Conservation (phyloP, 2,113 vertebrate species). For the Tangachromis dhanisi region DNA sequence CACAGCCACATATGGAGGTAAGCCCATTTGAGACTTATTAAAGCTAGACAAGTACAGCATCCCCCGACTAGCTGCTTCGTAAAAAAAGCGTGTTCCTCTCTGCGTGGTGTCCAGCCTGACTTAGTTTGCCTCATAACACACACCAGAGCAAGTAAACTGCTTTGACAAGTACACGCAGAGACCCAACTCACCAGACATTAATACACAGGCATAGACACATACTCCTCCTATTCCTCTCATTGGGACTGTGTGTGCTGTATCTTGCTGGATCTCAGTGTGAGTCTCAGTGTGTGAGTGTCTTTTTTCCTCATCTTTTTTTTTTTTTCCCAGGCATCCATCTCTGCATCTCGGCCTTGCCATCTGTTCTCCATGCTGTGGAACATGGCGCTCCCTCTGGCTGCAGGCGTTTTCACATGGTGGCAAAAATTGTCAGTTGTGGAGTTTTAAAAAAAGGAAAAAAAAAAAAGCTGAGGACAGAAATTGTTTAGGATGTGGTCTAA, state of each 20-base stretch:
- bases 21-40: conserved; percentile 32
- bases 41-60: conserved; percentile 5
- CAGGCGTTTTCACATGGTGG: conserved; percentile 29
- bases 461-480: not conserved
- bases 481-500: not conserved
- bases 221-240: not conserved
- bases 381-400: conserved; percentile 49
- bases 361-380: conserved; percentile 61
- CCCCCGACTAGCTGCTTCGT: not conserved
- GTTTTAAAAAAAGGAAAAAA: rapidly evolving
- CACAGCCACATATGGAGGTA: not conserved
- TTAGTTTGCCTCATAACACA: conserved; percentile 27
- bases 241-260: conserved; percentile 30
- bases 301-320: conserved; percentile 1
- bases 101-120: not conserved
- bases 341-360: conserved; percentile 47
- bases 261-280: conserved; percentile 39
- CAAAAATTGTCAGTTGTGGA: conserved; percentile 38
- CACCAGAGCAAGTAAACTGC: conserved; percentile 21
- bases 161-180: conserved; percentile 35
- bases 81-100: not conserved
- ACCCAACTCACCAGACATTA: conserved; percentile 6
- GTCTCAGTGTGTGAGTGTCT: conserved; percentile 11
- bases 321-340: conserved; percentile 17
- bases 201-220: not conserved